phyloP scores from a whole-genome alignment of 2,888 invertebrate genomes.

The Cataglyphis albicans region DNA sequence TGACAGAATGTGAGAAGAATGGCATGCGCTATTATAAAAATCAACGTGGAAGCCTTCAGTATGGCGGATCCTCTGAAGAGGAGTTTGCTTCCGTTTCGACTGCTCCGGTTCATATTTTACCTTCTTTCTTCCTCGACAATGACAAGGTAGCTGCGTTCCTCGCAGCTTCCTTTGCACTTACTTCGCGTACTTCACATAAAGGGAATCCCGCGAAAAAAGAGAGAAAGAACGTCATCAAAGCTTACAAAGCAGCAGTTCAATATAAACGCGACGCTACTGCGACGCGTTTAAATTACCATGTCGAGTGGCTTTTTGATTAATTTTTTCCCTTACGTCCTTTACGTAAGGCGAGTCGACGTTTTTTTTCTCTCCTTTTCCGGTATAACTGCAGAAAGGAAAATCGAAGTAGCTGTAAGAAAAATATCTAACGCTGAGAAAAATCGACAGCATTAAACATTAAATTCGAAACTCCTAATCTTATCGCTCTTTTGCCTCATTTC shows the following conservation, averaged over 20 bases:
- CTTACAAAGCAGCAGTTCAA: constrained; percentile 63
- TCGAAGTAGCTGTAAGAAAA: constrained; percentile 12
- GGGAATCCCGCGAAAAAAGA: neutral
- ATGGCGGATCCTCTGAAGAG: constrained; percentile 23
- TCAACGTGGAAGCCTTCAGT: neutral
- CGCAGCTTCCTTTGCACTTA: constrained; percentile 35
- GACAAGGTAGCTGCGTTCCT: constrained; percentile 31
- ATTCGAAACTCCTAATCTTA: neutral
- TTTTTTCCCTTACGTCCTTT: constrained; percentile 51
- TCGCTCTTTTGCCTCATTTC: neutral
- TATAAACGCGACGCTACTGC: constrained; percentile 48
- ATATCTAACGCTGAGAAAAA: neutral
- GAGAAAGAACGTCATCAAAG: constrained; percentile 40
- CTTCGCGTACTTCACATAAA: constrained; percentile 2
- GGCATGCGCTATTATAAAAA: neutral
- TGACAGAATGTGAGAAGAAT: neutral
- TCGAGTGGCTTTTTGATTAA: constrained; percentile 50
- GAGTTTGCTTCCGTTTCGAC: constrained; percentile 31
- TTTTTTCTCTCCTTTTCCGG: constrained; percentile 16
- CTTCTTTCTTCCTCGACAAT: constrained; percentile 28
- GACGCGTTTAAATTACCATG: constrained; percentile 59
- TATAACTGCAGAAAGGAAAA: constrained; percentile 30
- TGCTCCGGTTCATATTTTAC: constrained; percentile 27
- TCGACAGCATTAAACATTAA: constrained; percentile 10
- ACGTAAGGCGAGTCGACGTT: constrained; percentile 32